Percentiles rank a stretch among this genome's conserved stretches.
Evolutionary conservation across 2,888 invertebrate species (phyloP).

Genomic region (Lasioglossum villosulum): DNA sequence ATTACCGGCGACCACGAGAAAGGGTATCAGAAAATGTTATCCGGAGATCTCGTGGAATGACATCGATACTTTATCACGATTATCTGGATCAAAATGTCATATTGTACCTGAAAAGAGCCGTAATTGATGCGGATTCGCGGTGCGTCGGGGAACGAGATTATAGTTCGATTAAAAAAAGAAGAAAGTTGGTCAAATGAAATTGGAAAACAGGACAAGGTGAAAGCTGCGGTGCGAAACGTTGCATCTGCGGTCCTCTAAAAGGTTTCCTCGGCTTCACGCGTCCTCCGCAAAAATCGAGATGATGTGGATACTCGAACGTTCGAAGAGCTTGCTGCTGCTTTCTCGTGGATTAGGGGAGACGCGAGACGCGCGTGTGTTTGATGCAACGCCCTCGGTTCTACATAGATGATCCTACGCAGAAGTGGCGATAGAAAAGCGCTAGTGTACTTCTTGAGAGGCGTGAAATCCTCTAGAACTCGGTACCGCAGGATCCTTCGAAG

Average conservation of each 20-base stretch:
- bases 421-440: slow-evolving; percentile 9
- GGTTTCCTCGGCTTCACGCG: slow-evolving; percentile 56
- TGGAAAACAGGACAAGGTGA: neutral
- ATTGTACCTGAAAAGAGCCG: neutral
- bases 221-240: neutral
- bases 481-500: slow-evolving; percentile 48
- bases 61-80: slow-evolving; percentile 15
- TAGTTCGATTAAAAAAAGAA: neutral
- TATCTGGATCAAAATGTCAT: slow-evolving; percentile 8
- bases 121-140: slow-evolving; percentile 5
- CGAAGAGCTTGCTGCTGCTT: slow-evolving; percentile 5
- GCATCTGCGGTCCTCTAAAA: slow-evolving; percentile 40
- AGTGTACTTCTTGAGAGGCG: slow-evolving; percentile 63
- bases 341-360: neutral
- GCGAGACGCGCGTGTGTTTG: slow-evolving; percentile 20
- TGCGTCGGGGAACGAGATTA: slow-evolving; percentile 11
- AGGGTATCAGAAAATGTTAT: neutral
- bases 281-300: slow-evolving; percentile 35
- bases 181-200: neutral
- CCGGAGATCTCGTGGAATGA: neutral
- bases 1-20: neutral
- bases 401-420: slow-evolving; percentile 42
- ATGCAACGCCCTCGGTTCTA: slow-evolving; percentile 19
- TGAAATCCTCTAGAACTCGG: slow-evolving; percentile 61
- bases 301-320: slow-evolving; percentile 19